phyloP scores from a whole-genome alignment of 2,888 invertebrate genomes.

The Acronicta aceris region DNA sequence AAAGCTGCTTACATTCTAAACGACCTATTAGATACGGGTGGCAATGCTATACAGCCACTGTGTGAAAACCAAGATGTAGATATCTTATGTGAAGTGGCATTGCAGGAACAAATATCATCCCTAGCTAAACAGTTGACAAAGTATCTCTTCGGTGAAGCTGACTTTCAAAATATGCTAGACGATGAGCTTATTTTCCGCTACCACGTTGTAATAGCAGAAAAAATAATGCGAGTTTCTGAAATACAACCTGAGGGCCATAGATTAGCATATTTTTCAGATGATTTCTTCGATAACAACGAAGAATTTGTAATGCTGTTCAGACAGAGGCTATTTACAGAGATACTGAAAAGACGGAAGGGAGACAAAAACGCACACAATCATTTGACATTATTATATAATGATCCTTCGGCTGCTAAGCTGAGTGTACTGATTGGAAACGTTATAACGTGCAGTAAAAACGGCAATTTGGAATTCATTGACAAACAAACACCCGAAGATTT shows the following conservation, averaged over 20 bases:
- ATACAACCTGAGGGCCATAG: slow-evolving; percentile 18
- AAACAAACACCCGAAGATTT: neutral
- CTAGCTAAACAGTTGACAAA: slow-evolving; percentile 25
- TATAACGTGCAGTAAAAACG: slow-evolving; percentile 16
- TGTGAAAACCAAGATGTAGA: slow-evolving; percentile 12
- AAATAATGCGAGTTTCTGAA: slow-evolving; percentile 25
- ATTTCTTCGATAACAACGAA: slow-evolving; percentile 26
- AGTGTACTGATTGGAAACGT: slow-evolving; percentile 29
- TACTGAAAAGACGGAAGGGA: slow-evolving; percentile 19
- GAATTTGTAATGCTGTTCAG: slow-evolving; percentile 18
- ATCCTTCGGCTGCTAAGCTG: slow-evolving; percentile 3
- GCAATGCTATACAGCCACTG: neutral
- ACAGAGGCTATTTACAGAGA: slow-evolving; percentile 13
- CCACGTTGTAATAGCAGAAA: slow-evolving; percentile 33
- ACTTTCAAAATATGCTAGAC: slow-evolving; percentile 15
- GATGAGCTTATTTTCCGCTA: slow-evolving; percentile 28
- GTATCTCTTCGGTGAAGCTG: slow-evolving; percentile 2
- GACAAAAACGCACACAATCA: neutral
- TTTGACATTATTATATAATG: neutral
- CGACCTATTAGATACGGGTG: slow-evolving; percentile 29
- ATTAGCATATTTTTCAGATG: slow-evolving; percentile 14
- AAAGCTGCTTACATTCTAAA: slow-evolving; percentile 3
- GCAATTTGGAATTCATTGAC: slow-evolving; percentile 18
- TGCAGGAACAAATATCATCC: slow-evolving; percentile 19
- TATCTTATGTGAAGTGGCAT: slow-evolving; percentile 6